phyloP scores from a whole-genome alignment of 2,888 invertebrate species.

The Luffia ferchaultella region DNA sequence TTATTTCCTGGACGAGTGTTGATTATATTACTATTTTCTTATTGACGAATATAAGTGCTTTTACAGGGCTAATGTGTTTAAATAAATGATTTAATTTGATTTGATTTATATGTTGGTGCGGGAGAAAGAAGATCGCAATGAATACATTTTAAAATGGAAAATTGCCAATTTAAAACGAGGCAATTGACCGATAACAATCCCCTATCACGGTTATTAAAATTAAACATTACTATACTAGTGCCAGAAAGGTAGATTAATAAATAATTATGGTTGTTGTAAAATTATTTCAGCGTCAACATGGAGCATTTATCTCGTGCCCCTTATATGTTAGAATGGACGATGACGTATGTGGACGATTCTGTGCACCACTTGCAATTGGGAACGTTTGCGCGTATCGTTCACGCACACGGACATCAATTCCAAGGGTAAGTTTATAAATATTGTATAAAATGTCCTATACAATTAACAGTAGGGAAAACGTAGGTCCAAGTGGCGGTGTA shows the following conservation, averaged over 20 bases:
- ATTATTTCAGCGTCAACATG: constrained; percentile 29
- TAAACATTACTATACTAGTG: not conserved
- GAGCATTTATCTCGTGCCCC: constrained; percentile 38
- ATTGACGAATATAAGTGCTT: too few species aligned
- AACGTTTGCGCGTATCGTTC: constrained; percentile 32
- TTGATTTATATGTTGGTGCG: too few species aligned
- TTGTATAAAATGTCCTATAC: constrained; percentile 34
- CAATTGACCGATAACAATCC: too few species aligned
- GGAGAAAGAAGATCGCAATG: too few species aligned
- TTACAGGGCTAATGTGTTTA: too few species aligned
- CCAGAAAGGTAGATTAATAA: not conserved
- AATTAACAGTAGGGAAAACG: too few species aligned
- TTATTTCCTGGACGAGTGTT: too few species aligned
- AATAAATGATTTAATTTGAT: too few species aligned
- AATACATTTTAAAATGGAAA: too few species aligned
- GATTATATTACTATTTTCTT: too few species aligned
- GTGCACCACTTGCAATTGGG: constrained; percentile 39
- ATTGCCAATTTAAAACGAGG: too few species aligned
- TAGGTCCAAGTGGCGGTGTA: too few species aligned
- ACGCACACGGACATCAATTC: constrained; percentile 27
- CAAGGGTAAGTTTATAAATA: constrained; percentile 20
- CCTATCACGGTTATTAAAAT: not conserved
- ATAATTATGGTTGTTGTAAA: not conserved
- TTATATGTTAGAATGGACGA: constrained; percentile 47
- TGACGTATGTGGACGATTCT: constrained; percentile 37